Conservation (phyloP, 1,140 invertebrate species). For the Lordiphosa clarofinis region DNA sequence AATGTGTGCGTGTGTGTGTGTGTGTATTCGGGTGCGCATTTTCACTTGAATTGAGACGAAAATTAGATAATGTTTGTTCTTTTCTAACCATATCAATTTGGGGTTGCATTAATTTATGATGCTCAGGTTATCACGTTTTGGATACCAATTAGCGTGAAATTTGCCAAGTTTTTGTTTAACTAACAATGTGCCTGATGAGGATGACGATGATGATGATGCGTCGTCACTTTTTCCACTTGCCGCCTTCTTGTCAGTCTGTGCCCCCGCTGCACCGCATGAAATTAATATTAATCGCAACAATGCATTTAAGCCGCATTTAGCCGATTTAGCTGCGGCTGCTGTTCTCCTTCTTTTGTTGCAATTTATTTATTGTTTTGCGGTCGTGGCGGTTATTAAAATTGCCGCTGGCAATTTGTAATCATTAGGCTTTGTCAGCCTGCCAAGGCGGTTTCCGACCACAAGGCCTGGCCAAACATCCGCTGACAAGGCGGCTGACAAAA, state of each 20-base stretch:
- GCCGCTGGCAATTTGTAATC: constrained; percentile 71
- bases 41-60: not conserved
- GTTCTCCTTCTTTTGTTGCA: constrained; percentile 46
- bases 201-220: not conserved
- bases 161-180: no score
- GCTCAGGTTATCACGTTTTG: constrained; percentile 16
- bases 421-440: constrained; percentile 39
- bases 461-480: no score
- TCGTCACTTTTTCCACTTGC: not conserved
- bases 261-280: constrained; percentile 35
- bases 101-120: constrained; percentile 14
- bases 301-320: constrained; percentile 75
- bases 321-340: constrained; percentile 50
- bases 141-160: constrained; percentile 31
- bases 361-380: constrained; percentile 62
- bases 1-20: constrained; percentile 7
- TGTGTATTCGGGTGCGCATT: not conserved
- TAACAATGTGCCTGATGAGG: not conserved
- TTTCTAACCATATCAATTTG: constrained; percentile 23
- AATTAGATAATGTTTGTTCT: constrained; percentile 3
- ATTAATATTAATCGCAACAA: constrained; percentile 76
- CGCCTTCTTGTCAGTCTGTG: not conserved
- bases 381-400: constrained; percentile 62
- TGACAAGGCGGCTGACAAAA: constrained; percentile 37
- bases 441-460: not conserved